phyloP scores from a whole-genome alignment of 2,113 vertebrate species.

The Piprites chloris region DNA sequence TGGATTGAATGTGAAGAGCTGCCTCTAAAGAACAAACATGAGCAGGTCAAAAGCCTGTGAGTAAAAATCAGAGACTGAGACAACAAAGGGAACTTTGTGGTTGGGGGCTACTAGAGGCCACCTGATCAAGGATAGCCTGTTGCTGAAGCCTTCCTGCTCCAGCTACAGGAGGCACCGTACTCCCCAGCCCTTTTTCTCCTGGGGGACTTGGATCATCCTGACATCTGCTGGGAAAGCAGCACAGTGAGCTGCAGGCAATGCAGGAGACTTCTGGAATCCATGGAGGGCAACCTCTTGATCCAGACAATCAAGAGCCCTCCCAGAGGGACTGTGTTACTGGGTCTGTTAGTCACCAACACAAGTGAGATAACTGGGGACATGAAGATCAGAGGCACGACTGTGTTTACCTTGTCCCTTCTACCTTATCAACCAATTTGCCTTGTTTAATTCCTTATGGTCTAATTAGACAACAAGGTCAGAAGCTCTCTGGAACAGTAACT shows the following conservation, averaged over 20 bases:
- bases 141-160: background rate
- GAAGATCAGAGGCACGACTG: background rate
- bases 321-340: background rate
- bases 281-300: background rate
- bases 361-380: background rate
- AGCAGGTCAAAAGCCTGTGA: background rate
- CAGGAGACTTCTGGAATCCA: background rate
- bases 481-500: background rate
- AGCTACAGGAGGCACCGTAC: background rate
- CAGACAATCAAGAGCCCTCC: no score
- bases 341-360: fast-evolving
- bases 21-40: background rate
- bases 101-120: background rate
- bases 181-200: background rate
- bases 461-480: background rate
- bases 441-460: background rate
- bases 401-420: background rate
- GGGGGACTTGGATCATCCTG: background rate
- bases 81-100: background rate
- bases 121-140: background rate
- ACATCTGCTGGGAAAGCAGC: background rate
- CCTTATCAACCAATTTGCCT: background rate
- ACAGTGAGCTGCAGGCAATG: background rate
- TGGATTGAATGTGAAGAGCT: background rate
- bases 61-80: background rate